These are phyloP conservation scores for Leguminivora glycinivorella DNA, from an alignment of 1,140 invertebrate genomes.

Conservation along the genomic window DNA sequence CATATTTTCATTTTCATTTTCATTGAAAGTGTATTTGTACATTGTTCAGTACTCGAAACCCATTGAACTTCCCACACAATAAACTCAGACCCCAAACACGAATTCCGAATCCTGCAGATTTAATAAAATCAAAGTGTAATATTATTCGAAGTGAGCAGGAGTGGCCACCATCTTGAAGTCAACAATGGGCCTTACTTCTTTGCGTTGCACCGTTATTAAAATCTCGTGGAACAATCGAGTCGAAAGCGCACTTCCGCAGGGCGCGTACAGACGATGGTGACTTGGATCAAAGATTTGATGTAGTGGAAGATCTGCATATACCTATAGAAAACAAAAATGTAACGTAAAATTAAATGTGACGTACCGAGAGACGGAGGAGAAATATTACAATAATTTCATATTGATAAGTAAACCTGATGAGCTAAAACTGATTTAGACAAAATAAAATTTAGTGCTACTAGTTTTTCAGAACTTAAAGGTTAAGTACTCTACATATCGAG, in stretches of 20 bases:
- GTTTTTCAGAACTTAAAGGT: no score
- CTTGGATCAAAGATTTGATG: not conserved
- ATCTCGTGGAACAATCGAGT: conserved; percentile 78
- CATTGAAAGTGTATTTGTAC: no score
- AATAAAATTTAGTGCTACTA: no score
- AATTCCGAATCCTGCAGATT: conserved; percentile 20
- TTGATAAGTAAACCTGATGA: no score
- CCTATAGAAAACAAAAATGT: no score
- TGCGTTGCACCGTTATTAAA: conserved; percentile 78
- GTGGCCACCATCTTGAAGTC: conserved; percentile 65
- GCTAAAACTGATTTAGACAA: no score
- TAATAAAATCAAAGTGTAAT: conserved; percentile 61
- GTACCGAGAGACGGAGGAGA: no score
- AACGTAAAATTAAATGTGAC: no score
- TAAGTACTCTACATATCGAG: no score
- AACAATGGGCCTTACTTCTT: conserved; percentile 73
- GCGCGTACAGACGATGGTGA: conserved; percentile 44
- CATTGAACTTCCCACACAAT: not conserved
- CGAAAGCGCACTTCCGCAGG: conserved; percentile 73
- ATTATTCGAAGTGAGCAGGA: conserved; percentile 41
- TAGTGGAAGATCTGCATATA: no score
- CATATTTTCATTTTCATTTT: no score
- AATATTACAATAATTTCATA: no score
- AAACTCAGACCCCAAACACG: not conserved
- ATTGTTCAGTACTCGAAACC: not conserved